These are phyloP conservation scores for Chrysopilus asiliformis DNA, from an alignment of 2,888 invertebrate species.

Conservation along the genomic window DNA sequence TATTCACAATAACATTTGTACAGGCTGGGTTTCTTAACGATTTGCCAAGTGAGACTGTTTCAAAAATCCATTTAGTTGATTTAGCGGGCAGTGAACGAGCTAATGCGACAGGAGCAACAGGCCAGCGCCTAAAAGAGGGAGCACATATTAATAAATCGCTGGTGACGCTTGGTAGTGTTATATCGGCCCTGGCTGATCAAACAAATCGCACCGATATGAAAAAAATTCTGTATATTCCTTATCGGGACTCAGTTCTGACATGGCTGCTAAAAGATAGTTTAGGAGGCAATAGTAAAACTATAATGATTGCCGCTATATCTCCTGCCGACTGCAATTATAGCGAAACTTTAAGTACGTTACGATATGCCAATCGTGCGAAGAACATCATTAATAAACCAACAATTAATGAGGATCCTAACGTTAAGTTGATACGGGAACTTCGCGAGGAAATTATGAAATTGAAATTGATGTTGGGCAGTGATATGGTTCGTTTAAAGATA, in stretches of 20 bases:
- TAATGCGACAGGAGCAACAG: conserved; percentile 80
- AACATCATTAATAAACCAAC: conserved; percentile 85
- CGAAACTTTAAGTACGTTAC: conserved; percentile 71
- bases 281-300: conserved; percentile 82
- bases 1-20: conserved; percentile 80
- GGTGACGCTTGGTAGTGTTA: conserved; percentile 76
- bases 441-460: conserved; percentile 74
- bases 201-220: conserved; percentile 37
- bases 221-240: conserved; percentile 62
- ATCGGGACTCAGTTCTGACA: conserved; percentile 76
- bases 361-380: conserved; percentile 81
- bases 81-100: conserved; percentile 83
- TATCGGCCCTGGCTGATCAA: conserved; percentile 67
- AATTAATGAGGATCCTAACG: conserved; percentile 81
- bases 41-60: conserved; percentile 79
- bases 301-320: conserved; percentile 76
- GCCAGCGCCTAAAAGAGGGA: conserved; percentile 78
- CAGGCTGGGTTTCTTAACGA: conserved; percentile 77
- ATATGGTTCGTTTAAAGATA: no score
- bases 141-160: conserved; percentile 84
- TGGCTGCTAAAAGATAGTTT: conserved; percentile 80
- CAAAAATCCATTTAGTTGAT: conserved; percentile 81
- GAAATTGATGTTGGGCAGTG: conserved; percentile 57
- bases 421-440: conserved; percentile 71
- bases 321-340: conserved; percentile 79